Evolutionary conservation across 2,797 vertebrate species (phyloP).

Genomic region (Fratercula arctica): DNA sequence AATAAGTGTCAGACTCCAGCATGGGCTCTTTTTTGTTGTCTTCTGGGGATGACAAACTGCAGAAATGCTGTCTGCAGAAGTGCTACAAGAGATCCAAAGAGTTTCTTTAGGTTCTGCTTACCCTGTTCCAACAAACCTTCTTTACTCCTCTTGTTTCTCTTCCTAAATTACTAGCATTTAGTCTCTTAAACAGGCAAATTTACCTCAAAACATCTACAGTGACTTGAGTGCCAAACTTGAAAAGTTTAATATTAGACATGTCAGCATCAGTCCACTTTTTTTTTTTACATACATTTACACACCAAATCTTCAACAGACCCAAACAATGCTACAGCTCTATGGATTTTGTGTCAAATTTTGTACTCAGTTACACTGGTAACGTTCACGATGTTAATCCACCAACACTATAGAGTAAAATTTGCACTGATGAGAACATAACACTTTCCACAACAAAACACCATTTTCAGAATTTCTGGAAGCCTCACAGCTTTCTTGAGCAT

Average conservation of each 20-base stretch:
- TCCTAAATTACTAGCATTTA: background rate
- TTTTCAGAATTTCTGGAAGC: background rate
- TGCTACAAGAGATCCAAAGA: background rate
- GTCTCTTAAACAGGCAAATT: background rate
- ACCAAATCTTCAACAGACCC: background rate
- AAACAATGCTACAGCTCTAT: background rate
- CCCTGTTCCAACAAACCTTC: background rate
- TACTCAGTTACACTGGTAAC: background rate
- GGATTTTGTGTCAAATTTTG: background rate
- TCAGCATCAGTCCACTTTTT: background rate
- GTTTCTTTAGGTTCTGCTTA: background rate
- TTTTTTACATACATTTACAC: background rate
- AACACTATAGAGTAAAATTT: background rate
- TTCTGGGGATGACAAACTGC: slow-evolving; percentile 14
- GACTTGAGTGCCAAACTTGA: background rate
- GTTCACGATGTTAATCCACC: background rate
- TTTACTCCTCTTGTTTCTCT: background rate
- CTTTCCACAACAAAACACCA: background rate
- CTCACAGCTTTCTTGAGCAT: background rate
- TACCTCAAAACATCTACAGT: background rate
- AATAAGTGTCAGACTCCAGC: slow-evolving; percentile 54
- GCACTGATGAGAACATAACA: background rate
- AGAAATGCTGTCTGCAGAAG: slow-evolving; percentile 11
- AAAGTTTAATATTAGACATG: background rate
- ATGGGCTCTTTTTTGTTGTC: slow-evolving; percentile 13